Evolutionary conservation across 2,888 invertebrate species (phyloP).

Genomic region (Lacanobia wlatinum): DNA sequence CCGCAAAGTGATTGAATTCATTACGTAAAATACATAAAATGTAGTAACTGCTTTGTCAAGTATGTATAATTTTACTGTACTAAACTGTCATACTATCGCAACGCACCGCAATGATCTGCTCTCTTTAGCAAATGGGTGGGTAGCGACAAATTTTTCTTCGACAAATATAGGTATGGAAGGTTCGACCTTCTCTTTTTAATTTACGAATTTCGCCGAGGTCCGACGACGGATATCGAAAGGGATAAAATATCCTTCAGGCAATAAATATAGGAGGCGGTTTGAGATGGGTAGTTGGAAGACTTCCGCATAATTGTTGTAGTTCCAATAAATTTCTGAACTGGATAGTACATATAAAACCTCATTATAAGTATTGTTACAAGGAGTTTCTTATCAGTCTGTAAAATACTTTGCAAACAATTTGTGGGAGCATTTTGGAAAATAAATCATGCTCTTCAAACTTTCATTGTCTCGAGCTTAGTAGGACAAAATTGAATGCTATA

Average conservation of each 20-base stretch:
- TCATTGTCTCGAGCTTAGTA: not conserved
- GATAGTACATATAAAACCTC: not conserved
- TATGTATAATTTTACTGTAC: constrained; percentile 23
- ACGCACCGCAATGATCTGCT: constrained; percentile 75
- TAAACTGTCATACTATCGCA: constrained; percentile 57
- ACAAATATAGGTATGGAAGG: not conserved
- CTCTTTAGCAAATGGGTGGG: constrained; percentile 72
- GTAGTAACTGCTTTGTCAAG: constrained; percentile 25
- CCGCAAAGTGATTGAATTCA: constrained; percentile 35
- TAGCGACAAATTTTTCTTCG: constrained; percentile 10
- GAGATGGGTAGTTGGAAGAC: not conserved
- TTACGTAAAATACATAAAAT: constrained; percentile 40
- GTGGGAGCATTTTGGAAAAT: too few relatives aligned
- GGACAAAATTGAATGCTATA: not conserved
- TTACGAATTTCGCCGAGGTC: constrained; percentile 23
- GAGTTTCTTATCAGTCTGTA: not conserved
- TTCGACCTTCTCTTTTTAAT: constrained; percentile 22
- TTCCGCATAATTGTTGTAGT: constrained; percentile 14
- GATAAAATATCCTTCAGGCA: constrained; percentile 16
- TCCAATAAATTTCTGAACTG: constrained; percentile 1
- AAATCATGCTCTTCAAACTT: constrained; percentile 1
- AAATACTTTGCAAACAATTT: not conserved
- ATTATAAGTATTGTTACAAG: not conserved
- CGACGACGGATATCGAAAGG: constrained; percentile 14
- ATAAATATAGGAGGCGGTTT: constrained; percentile 37